phyloP scores from a whole-genome alignment of 2,797 vertebrate genomes.

The Otus scops region DNA sequence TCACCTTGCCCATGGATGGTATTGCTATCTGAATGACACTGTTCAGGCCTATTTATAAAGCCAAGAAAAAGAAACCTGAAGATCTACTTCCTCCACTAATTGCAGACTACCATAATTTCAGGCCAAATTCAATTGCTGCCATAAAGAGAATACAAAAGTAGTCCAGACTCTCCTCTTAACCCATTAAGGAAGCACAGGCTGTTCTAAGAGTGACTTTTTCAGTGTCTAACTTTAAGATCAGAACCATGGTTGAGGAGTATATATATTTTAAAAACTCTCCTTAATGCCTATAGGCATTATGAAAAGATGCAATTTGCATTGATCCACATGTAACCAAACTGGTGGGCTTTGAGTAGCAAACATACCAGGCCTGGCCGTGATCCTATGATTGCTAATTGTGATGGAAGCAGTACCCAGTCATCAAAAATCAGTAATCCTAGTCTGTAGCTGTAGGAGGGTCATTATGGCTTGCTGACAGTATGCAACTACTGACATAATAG shows the following conservation, averaged over 20 bases:
- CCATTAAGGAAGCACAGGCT: background rate
- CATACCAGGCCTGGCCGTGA: background rate
- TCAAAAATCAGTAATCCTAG: background rate
- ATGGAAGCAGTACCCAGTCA: background rate
- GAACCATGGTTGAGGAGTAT: background rate
- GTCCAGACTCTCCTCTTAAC: background rate
- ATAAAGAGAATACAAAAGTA: background rate
- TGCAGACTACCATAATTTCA: background rate
- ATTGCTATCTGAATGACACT: background rate
- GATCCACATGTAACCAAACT: background rate
- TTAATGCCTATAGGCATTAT: background rate
- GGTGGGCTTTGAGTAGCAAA: background rate
- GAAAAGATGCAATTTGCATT: background rate
- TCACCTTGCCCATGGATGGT: background rate
- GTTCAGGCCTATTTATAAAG: background rate
- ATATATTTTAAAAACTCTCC: background rate
- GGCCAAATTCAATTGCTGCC: background rate
- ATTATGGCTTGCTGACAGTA: background rate
- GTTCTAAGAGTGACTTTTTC: background rate
- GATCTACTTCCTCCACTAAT: background rate
- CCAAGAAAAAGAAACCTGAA: slow-evolving; percentile 25
- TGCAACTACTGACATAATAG: background rate
- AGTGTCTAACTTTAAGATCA: background rate
- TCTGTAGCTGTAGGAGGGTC: background rate
- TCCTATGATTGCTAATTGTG: background rate